These are phyloP conservation scores for Spicauda simplicius DNA, from an alignment of 2,888 invertebrate genomes.

Conservation along the genomic window DNA sequence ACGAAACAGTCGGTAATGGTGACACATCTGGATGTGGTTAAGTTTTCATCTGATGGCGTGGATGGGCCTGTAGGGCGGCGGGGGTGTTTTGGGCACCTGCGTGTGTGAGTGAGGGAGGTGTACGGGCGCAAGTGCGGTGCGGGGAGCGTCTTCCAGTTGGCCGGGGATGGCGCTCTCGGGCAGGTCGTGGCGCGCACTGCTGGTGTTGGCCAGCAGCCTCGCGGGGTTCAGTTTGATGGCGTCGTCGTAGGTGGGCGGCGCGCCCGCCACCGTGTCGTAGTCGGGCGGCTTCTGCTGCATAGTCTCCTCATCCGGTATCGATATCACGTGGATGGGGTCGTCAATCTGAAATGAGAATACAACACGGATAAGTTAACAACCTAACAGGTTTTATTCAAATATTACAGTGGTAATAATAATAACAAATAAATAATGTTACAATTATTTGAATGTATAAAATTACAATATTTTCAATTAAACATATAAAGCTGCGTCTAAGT, in stretches of 20 bases:
- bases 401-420: too few relatives aligned
- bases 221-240: constrained; percentile 89
- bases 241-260: constrained; percentile 89
- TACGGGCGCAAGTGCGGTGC: constrained; percentile 57
- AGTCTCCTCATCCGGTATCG: constrained; percentile 84
- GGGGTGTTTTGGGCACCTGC: constrained; percentile 77
- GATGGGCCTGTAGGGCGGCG: constrained; percentile 78
- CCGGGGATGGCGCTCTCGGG: constrained; percentile 63
- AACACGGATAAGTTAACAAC: not conserved
- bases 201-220: constrained; percentile 74
- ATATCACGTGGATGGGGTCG: constrained; percentile 88
- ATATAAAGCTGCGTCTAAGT: too few relatives aligned
- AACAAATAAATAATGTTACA: too few relatives aligned
- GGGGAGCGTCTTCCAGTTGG: constrained; percentile 48
- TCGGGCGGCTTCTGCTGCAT: constrained; percentile 89
- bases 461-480: too few relatives aligned
- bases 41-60: constrained; percentile 81
- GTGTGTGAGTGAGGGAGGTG: constrained; percentile 59
- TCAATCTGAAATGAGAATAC: constrained; percentile 81
- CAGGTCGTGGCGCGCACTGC: constrained; percentile 60
- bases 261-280: constrained; percentile 88
- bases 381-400: too few relatives aligned
- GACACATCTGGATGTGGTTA: constrained; percentile 53
- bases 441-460: too few relatives aligned
- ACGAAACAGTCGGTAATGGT: constrained; percentile 75